These are phyloP conservation scores for Leptura quadrifasciata DNA, from an alignment of 2,888 invertebrate genomes.

Conservation along the genomic window DNA sequence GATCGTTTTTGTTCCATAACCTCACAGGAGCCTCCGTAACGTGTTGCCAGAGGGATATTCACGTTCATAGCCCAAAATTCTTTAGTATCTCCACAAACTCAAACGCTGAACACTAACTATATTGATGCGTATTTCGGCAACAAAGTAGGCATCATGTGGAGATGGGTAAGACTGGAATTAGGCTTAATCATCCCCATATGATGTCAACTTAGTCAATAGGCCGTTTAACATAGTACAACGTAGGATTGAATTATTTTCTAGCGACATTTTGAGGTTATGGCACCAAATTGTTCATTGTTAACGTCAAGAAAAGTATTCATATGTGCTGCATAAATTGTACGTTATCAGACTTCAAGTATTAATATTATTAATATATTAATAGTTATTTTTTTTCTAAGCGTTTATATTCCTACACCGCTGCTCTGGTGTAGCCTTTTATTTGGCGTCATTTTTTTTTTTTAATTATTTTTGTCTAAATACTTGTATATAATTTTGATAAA, in stretches of 20 bases:
- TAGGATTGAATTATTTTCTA: no score
- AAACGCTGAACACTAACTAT: no score
- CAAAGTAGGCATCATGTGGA: no score
- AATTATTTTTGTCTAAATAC: slow-evolving; percentile 66
- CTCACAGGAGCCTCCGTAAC: background rate
- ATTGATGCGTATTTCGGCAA: no score
- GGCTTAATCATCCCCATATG: no score
- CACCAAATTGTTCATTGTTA: background rate
- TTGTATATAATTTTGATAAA: slow-evolving; percentile 70
- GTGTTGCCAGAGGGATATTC: no score
- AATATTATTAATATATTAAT: slow-evolving; percentile 69
- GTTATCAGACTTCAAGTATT: slow-evolving; percentile 70
- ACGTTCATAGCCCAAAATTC: no score
- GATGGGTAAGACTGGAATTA: no score
- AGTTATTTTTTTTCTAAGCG: slow-evolving; percentile 65
- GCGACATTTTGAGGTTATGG: background rate
- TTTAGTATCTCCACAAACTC: no score
- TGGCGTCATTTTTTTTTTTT: slow-evolving; percentile 67
- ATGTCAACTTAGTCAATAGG: no score
- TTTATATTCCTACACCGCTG: slow-evolving; percentile 63
- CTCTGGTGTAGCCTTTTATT: slow-evolving; percentile 68
- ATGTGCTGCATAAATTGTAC: slow-evolving; percentile 57
- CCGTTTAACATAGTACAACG: no score
- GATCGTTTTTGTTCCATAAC: background rate
- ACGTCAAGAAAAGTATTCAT: slow-evolving; percentile 45